phyloP scores from a whole-genome alignment of 2,113 vertebrate species.

The Dissostichus mawsoni region DNA sequence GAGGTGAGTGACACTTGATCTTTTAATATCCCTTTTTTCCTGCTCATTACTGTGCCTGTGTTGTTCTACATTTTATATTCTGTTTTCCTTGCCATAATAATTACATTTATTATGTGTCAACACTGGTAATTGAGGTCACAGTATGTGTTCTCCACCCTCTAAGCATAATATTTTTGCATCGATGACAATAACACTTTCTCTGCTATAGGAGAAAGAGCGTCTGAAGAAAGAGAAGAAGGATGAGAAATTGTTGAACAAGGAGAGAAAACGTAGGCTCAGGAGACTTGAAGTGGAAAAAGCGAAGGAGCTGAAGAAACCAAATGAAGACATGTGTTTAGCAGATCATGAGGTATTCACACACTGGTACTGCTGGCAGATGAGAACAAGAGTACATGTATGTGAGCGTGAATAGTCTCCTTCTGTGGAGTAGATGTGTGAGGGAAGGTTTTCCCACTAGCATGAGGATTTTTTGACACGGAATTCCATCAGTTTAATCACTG shows the following conservation, averaged over 20 bases:
- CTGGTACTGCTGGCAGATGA: constrained; percentile 36
- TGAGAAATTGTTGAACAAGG: constrained; percentile 95
- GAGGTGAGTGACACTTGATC: constrained; percentile 84
- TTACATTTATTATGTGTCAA: not conserved
- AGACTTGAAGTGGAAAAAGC: constrained; percentile 94
- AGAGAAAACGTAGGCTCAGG: constrained; percentile 92
- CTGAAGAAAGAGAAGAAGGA: constrained; percentile 95
- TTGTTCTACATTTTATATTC: not conserved
- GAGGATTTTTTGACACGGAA: constrained; percentile 15
- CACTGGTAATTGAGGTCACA: not conserved
- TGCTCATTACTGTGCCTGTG: not conserved
- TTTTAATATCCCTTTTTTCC: not conserved
- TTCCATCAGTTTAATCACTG: constrained; percentile 36
- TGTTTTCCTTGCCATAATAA: not conserved
- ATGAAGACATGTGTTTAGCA: constrained; percentile 96
- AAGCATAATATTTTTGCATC: constrained; percentile 4
- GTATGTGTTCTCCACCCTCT: constrained; percentile 4
- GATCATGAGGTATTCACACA: constrained; percentile 91
- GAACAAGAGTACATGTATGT: constrained; percentile 38
- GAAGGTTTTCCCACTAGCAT: constrained; percentile 37
- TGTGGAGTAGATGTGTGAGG: constrained; percentile 36
- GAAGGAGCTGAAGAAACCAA: constrained; percentile 95
- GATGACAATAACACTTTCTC: constrained; percentile 19
- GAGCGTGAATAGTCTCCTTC: constrained; percentile 21
- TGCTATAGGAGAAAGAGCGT: constrained; percentile 90